These are phyloP conservation scores for Desoria tigrina DNA, from an alignment of 2,888 invertebrate species.

Conservation along the genomic window DNA sequence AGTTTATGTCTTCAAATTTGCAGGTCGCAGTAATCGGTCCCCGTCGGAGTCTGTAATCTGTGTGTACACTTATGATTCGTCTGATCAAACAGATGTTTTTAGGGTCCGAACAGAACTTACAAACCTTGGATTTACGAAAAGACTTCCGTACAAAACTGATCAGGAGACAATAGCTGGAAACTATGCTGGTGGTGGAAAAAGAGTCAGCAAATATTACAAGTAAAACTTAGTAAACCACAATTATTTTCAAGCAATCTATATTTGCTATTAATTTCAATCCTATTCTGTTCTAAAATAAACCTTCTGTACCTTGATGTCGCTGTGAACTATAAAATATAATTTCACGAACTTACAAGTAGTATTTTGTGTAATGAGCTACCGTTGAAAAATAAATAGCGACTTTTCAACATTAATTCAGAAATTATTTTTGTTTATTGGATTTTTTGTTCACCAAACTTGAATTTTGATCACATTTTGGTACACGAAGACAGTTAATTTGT, in stretches of 20 bases:
- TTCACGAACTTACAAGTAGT: neutral
- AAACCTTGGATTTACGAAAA: constrained; percentile 23
- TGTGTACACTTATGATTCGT: constrained; percentile 37
- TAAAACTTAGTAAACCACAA: neutral
- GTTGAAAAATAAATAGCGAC: neutral
- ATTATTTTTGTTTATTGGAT: too few species aligned
- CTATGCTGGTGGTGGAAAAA: constrained; percentile 19
- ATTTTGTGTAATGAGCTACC: neutral
- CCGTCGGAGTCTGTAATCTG: constrained; percentile 28
- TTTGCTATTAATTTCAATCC: too few species aligned
- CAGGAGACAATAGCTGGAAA: constrained; percentile 26
- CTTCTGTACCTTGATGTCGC: too few species aligned
- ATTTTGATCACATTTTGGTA: too few species aligned
- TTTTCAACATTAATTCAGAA: too few species aligned
- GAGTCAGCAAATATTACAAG: constrained; percentile 32
- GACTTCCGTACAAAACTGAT: constrained; percentile 37
- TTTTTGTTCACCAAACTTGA: too few species aligned
- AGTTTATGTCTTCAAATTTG: too few species aligned
- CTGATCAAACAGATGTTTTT: constrained; percentile 35
- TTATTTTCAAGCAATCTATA: too few species aligned
- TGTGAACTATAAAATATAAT: too few species aligned
- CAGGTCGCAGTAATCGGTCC: neutral
- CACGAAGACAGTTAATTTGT: too few species aligned
- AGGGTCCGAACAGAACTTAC: constrained; percentile 28
- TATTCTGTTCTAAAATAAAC: too few species aligned